Evolutionary conservation across 64 coral and sea anemone genomes (phyloP).

Genomic region (Orbicella faveolata): DNA sequence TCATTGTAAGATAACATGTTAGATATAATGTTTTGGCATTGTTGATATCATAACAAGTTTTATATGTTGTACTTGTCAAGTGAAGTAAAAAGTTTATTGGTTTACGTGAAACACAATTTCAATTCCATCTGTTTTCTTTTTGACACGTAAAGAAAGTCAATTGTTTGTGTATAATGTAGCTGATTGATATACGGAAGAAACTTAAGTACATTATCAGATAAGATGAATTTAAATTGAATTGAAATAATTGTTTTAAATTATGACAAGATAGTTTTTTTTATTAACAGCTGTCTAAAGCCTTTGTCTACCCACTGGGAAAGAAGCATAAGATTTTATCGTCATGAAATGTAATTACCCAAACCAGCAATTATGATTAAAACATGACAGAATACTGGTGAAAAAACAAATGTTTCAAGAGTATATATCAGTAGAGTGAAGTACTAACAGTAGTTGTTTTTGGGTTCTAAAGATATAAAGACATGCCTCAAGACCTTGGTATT

Average conservation of each 20-base stretch:
- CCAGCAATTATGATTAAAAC: constrained; percentile 21
- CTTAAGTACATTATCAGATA: neutral
- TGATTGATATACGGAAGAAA: neutral
- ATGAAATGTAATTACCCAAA: neutral
- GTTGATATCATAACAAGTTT: too few species aligned
- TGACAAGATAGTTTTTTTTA: neutral
- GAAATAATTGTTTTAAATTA: neutral
- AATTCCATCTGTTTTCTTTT: too few species aligned
- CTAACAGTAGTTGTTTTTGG: neutral
- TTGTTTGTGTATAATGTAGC: neutral
- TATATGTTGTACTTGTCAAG: too few species aligned
- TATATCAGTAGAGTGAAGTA: neutral
- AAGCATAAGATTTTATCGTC: constrained; percentile 27
- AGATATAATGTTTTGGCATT: too few species aligned
- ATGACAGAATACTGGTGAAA: neutral
- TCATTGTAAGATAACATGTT: too few species aligned
- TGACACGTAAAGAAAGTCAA: neutral
- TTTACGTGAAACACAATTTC: neutral
- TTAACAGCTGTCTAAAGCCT: neutral
- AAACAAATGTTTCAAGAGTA: neutral
- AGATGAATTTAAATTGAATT: neutral
- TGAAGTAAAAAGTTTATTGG: too few species aligned
- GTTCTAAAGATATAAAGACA: neutral
- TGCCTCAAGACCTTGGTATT: neutral
- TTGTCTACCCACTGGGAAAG: neutral